Evolutionary conservation across 2,113 vertebrate genomes (phyloP), one percentile per base, ranked within the genome.

Genomic region (Elephas maximus): DNA sequence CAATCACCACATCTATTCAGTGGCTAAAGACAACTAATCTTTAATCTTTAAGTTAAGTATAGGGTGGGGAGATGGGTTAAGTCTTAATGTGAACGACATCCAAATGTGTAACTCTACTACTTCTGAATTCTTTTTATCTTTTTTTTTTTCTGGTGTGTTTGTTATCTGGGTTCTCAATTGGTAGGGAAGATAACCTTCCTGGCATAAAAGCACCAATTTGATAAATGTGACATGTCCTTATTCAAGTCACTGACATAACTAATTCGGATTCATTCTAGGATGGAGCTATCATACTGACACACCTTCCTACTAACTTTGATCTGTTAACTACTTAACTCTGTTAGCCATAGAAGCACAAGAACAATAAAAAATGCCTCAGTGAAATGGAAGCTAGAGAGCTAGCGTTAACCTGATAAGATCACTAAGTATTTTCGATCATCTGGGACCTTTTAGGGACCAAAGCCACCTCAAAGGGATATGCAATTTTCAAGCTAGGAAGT

Each of bases 401-500:
- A 93, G 45, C 6, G 71, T 71, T 88, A 86, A 5, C 33, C 41
- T 53, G 21, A 37, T 41, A 15, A 78, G 48, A 62, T 15, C 30
- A 81, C 24, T 67, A 78, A 77, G 73, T 85, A 88, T 88, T 97
- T 73, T 96, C 88, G 73, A 81, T 82, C 76, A 83, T 0, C 11
- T 48, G 48, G 4, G 21, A 37, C 37, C 37, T 37, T 37, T 37
- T 37, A 37, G 37, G 37, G 37, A 79, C 17, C 95, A 92, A 57
- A 90, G 45, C 53, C 79, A 86, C 57, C 30, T 62, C 57, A 77
- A 95, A 53, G 57, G n/a, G 90, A 76, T 89, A 76, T 51, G 44
- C 94, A 83, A 81, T n/a, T 96, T 62, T 81, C 71, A 93, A 95
- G 77, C 30, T 67, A 79, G 26, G 57, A 74, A 88, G 17, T 78